Evolutionary conservation across 2,888 invertebrate species (phyloP).

Genomic region (Eupithecia abbreviata): DNA sequence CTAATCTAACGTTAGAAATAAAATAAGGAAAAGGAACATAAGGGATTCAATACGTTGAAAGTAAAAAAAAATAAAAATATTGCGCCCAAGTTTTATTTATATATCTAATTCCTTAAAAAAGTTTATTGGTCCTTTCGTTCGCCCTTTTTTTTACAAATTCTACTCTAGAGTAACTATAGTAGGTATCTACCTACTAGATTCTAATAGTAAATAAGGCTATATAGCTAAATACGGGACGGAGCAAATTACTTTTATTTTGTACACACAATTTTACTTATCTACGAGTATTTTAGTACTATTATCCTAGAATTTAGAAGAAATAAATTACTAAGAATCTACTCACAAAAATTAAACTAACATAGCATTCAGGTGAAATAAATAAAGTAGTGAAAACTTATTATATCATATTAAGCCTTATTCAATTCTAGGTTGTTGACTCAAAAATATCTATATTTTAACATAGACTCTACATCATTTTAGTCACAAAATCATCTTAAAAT

Average conservation of each 20-base stretch:
- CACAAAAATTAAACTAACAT: constrained; percentile 19
- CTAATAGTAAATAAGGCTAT: background rate
- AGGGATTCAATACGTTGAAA: background rate
- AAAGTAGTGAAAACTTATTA: constrained; percentile 7
- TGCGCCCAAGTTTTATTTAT: constrained; percentile 4
- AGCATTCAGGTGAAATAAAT: constrained; percentile 16
- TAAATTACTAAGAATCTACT: constrained; percentile 16
- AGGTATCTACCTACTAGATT: background rate
- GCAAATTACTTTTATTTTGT: constrained; percentile 31
- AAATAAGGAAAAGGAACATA: background rate
- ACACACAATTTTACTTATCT: constrained; percentile 32
- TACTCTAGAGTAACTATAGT: background rate
- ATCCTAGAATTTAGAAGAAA: constrained; percentile 26
- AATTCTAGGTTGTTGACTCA: constrained; percentile 17
- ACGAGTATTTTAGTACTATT: constrained; percentile 20
- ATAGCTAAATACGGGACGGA: constrained; percentile 17
- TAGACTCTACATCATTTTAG: background rate
- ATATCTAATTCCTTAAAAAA: background rate
- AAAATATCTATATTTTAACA: background rate
- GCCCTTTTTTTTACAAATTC: background rate
- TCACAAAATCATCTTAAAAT: background rate
- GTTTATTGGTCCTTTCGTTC: background rate
- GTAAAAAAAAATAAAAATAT: background rate
- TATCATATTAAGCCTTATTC: background rate
- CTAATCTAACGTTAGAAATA: background rate